phyloP scores from a whole-genome alignment of 2,797 vertebrate genomes.

The Pipistrellus kuhlii region DNA sequence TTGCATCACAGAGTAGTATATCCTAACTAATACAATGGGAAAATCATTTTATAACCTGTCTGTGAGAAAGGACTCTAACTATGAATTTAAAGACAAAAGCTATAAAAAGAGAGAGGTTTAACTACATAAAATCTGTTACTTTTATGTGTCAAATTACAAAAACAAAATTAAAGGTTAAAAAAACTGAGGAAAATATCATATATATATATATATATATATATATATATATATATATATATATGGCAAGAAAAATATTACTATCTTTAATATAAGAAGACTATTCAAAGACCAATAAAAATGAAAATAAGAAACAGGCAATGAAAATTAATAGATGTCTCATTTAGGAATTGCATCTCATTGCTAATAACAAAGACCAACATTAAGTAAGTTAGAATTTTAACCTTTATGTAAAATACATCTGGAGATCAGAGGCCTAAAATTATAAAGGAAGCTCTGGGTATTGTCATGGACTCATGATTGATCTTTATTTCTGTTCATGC shows the following conservation, averaged over 20 bases:
- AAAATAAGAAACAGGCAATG: neutral
- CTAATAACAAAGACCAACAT: neutral
- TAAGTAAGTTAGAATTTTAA: slow-evolving; percentile 1
- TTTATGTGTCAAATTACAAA: neutral
- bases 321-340: neutral
- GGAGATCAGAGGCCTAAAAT: neutral
- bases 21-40: neutral
- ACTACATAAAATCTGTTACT: neutral
- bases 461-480: neutral
- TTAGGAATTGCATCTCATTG: neutral
- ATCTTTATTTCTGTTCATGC: neutral
- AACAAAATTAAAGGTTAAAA: neutral
- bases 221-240: too few species aligned
- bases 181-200: neutral
- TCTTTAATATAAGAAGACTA: neutral
- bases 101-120: neutral
- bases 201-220: too few species aligned
- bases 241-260: neutral
- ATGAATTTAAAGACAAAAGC: neutral
- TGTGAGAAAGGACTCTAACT: neutral
- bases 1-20: neutral
- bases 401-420: slow-evolving; percentile 2
- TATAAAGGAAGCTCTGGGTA: neutral
- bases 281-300: slow-evolving; percentile 4
- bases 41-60: neutral